Evolutionary conservation across 2,888 invertebrate genomes (phyloP).

Genomic region (Philereme transversata): DNA sequence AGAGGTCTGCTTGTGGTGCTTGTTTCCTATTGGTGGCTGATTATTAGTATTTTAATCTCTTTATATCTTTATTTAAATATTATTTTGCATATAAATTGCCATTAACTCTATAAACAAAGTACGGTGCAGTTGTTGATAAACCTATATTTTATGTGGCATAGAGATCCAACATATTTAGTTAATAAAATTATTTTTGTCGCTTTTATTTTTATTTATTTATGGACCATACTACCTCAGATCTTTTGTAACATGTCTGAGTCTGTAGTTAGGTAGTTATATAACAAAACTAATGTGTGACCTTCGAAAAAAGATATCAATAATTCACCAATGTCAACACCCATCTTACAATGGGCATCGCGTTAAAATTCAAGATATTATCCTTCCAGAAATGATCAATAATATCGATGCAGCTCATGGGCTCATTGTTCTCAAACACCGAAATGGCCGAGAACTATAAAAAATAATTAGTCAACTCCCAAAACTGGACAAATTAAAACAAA

Average conservation of each 20-base stretch:
- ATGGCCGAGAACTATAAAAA: slow-evolving; percentile 32
- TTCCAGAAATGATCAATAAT: slow-evolving; percentile 16
- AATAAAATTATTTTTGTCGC: no score
- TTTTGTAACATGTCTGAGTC: no score
- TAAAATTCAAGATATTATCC: slow-evolving; percentile 17
- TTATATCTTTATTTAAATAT: no score
- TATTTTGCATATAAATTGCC: slow-evolving; percentile 9
- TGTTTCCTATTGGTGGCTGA: slow-evolving; percentile 9
- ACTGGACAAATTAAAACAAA: slow-evolving; percentile 39
- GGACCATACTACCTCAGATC: no score
- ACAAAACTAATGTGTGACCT: no score
- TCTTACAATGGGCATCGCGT: slow-evolving; percentile 18
- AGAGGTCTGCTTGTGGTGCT: slow-evolving; percentile 10
- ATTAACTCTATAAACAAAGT: not conserved
- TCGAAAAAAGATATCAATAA: not conserved
- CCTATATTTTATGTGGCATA: not conserved
- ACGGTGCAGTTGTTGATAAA: not conserved
- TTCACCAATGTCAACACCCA: slow-evolving; percentile 3
- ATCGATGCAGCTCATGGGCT: slow-evolving; percentile 33
- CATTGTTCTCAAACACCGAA: slow-evolving; percentile 34
- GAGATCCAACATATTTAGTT: not conserved
- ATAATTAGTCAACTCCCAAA: slow-evolving; percentile 34
- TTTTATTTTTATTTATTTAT: no score
- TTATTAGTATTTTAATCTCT: slow-evolving; percentile 10
- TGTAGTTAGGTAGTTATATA: no score